Base-by-base conservation (phyloP, 2,797 vertebrate genomes). In the Centropyge bicolor region DNA sequence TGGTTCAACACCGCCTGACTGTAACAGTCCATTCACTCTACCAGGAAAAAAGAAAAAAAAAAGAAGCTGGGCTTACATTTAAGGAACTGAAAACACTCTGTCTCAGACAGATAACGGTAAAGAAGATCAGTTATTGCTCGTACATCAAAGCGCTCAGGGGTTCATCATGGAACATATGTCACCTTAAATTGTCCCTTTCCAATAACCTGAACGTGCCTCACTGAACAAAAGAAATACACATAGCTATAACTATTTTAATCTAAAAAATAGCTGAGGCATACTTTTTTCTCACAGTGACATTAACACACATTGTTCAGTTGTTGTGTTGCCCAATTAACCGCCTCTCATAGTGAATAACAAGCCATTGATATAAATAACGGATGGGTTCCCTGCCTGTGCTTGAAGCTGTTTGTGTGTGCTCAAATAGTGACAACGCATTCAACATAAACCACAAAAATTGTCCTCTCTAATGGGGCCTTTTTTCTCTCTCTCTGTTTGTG, bases 61-160 rank as follows among this genome's bases (percentile, higher is more conserved):
- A 86, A 87, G 78, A 91, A 90, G 80, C 78, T 76, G 62, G 41
- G 41, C 66, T 79, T 54, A 36, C 62, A 76, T 91, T 92, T 93
- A 88, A 67, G 94, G 94, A 94, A 94, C 91, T 92, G 94, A 94
- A 91, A 94, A 89, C 72, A 75, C 82, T 85, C 78, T 83, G 93
- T 90, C 86, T 93, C 83, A 81, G 81, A 84, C 90, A 90, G 93
- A 94, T 94, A 94, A 94, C 90, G 87, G 89, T 84, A 88, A 90
- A 85, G 76, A 84, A 62, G 84, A 88, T 85, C 89, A 82, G 85
- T 90, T 92, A 81, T 79, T 89, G 82, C 83, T 78, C 80, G 62
- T 80, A 78, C 84, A 91, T 93, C 90, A 92, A 91, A 91, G 91
- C 43, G 3, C 41, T 46, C 70, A 54, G 63, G 61, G 81, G 78